Percentiles rank a stretch among this genome's conserved stretches.
Conservation (phyloP, 2,888 invertebrate genomes). For the Hecatera dysodea region DNA sequence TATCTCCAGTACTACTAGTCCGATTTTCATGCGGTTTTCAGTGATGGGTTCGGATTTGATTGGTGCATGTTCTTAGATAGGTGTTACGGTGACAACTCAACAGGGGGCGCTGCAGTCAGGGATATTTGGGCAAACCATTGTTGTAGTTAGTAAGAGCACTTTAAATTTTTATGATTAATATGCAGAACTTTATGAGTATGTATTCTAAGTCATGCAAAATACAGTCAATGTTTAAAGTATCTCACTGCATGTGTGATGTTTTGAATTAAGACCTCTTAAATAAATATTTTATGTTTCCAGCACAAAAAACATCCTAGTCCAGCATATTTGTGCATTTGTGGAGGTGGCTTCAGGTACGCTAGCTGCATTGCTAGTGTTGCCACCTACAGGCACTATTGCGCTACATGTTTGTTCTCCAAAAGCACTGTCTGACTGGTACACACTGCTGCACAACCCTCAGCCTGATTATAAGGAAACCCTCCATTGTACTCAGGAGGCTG, state of each 20-base stretch:
- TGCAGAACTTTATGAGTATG: not conserved
- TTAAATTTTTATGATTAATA: not conserved
- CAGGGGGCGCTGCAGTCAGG: too few species aligned
- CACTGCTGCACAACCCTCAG: constrained; percentile 97
- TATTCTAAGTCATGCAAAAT: not conserved
- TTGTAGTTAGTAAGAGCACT: not conserved
- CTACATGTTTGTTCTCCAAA: constrained; percentile 95
- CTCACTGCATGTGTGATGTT: not conserved
- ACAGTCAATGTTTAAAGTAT: not conserved
- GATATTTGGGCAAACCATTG: too few species aligned
- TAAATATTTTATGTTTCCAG: constrained; percentile 86
- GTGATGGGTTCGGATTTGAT: too few species aligned
- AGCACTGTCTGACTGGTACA: constrained; percentile 98
- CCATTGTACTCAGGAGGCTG: constrained; percentile 99
- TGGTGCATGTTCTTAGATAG: too few species aligned
- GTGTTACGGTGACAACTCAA: too few species aligned
- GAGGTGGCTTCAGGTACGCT: constrained; percentile 95
- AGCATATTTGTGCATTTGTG: constrained; percentile 95
- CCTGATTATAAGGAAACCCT: constrained; percentile 97
- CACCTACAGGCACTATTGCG: constrained; percentile 94
- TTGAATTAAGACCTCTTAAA: not conserved
- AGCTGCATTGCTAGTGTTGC: constrained; percentile 94
- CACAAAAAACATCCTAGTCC: constrained; percentile 93
- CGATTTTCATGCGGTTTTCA: too few species aligned
- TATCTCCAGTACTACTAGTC: too few species aligned